Percentiles rank a stretch among this genome's conserved stretches.
phyloP scores from a whole-genome alignment of 2,797 vertebrate genomes.

The Gymnodraco acuticeps region DNA sequence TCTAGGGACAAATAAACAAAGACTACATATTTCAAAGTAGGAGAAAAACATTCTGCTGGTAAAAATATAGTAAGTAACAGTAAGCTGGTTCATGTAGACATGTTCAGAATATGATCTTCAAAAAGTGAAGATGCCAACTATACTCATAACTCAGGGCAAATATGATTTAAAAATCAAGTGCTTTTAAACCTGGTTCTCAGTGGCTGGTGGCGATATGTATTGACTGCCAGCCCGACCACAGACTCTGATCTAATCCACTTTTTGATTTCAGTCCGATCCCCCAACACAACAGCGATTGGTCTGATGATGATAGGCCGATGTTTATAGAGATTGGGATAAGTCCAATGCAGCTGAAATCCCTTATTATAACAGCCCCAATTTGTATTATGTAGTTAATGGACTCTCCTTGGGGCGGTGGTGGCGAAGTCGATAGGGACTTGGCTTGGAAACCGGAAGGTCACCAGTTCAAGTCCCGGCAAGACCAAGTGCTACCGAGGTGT shows the following conservation, averaged over 20 bases:
- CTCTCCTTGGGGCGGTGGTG: too few species aligned
- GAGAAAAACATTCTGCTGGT: background rate
- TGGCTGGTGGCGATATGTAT: constrained; percentile 27
- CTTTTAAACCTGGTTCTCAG: constrained; percentile 27
- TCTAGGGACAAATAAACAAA: constrained; percentile 27
- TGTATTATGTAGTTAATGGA: too few species aligned
- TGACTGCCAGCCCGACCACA: constrained; percentile 49
- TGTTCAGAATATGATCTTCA: background rate
- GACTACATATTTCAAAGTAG: constrained; percentile 20
- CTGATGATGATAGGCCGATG: too few species aligned
- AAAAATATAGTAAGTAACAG: background rate
- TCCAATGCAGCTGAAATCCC: too few species aligned
- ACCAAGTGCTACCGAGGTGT: too few species aligned
- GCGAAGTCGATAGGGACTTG: too few species aligned
- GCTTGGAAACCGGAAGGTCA: too few species aligned
- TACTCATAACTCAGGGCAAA: constrained; percentile 4
- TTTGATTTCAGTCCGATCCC: constrained; percentile 28
- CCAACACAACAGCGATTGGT: too few species aligned
- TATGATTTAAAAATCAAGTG: constrained; percentile 29
- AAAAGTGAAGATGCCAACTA: background rate
- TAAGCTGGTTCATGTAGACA: background rate
- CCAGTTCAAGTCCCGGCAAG: too few species aligned
- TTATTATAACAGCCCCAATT: too few species aligned
- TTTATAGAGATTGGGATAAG: too few species aligned
- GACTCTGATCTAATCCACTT: constrained; percentile 55